Evolutionary conservation across 2,113 vertebrate species (phyloP), one percentile per base, ranked within the genome.

Genomic region (Isichthys henryi): DNA sequence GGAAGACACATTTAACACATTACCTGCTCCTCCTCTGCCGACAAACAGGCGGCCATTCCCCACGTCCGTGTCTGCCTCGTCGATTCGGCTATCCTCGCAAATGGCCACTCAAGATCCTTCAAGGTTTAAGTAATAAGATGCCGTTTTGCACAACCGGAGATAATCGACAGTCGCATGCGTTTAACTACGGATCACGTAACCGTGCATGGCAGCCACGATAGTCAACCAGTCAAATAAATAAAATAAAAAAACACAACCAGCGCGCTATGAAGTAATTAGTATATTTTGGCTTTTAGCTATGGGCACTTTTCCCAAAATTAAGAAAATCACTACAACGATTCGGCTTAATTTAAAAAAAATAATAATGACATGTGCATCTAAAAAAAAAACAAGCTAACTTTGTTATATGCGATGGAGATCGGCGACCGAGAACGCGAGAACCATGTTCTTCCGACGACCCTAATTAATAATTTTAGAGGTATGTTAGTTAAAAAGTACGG

Each of bases 11-110:
- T 77, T 88, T 74, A 53, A 77, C 11, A 35, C 27, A 27, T 90
- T 93, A 96, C 96, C 96, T 96, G 95, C 88, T 96, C 96, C 89
- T 96, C 96, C 89, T 96, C 96, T 88, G 93, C 93, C 53, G 96
- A 94, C 83, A 96, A 90, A 91, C 91, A 92, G 92, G 95, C 94
- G 94, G 95, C 95, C 96, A 96, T 96, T 93, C 90, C 93, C 91
- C 91, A 82, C 80, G 90, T 91, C 91, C 11, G 90, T 46, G 89
- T 86, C 90, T 89, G 66, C 43, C 86, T 83, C 46, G 86, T 13
- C 85, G 27, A 88, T 91, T 74, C 91, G 91, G 90, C 88, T n/a
- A 17, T 89, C 89, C 70, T 45, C 53, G 5, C 48, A 49, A 88
- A 82, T 52, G 31, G 43, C 82, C 46, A 49, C 13, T 62, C 8